Percentiles rank a stretch among this genome's conserved stretches.
These are phyloP conservation scores for Drosophila melanosoma DNA, from an alignment of 2,888 invertebrate genomes.

Conservation along the genomic window DNA sequence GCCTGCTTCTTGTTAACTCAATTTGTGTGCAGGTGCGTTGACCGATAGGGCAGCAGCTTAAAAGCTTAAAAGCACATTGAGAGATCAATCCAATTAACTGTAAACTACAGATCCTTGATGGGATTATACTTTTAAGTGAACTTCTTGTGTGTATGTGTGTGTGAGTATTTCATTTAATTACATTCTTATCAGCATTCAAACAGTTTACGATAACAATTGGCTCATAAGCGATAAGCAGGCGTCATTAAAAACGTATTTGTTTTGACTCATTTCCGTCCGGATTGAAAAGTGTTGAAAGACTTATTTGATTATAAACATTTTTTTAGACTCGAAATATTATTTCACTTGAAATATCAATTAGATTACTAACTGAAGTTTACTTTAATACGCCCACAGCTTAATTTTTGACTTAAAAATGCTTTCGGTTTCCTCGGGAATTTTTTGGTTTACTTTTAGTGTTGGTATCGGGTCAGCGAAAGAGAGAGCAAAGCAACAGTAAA, in stretches of 20 bases:
- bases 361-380: not conserved
- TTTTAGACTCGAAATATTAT: not conserved
- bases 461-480: not conserved
- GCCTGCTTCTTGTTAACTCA: constrained; percentile 53
- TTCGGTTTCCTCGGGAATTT: constrained; percentile 9
- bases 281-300: not conserved
- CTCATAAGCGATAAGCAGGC: not conserved
- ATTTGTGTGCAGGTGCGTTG: constrained; percentile 68
- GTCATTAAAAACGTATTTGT: not conserved
- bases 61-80: constrained; percentile 36
- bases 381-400: constrained; percentile 8
- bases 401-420: not conserved
- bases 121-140: constrained; percentile 16
- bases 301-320: not conserved
- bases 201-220: constrained; percentile 13
- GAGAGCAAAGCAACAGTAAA: constrained; percentile 26
- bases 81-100: constrained; percentile 56
- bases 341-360: not conserved
- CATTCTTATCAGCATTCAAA: constrained; percentile 18
- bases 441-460: not conserved
- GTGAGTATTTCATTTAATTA: no score
- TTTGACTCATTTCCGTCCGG: constrained; percentile 4
- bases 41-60: constrained; percentile 47
- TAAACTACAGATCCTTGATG: constrained; percentile 28
- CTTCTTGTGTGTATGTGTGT: not conserved